Base-by-base conservation (phyloP, 2,888 invertebrate genomes). In the Leptinotarsa haldemani region DNA sequence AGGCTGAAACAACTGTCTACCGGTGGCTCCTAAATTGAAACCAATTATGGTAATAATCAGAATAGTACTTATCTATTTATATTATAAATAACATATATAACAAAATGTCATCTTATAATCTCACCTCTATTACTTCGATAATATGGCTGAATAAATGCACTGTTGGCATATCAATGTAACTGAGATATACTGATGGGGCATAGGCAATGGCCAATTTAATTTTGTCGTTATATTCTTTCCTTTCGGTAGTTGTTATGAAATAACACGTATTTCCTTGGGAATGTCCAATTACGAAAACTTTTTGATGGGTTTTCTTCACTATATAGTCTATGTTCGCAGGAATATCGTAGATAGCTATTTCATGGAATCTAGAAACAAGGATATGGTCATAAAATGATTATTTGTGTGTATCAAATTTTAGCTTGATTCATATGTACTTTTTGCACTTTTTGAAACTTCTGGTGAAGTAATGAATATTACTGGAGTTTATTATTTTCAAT, bases 311-410 rank as follows among this genome's bases (percentile, higher is more conserved):
- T 1, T 80, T 71, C 0, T 84, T 80, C 1, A 93, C 85, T 30
- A 92, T 89, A 82, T 92, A 91, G 83, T 96, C 93, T 66, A 97
- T 92, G 88, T 92, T 93, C 0, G 94, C 91, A 0, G 96, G 95
- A 52, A 97, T 83, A 86, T 97, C 97, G 77, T 89, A 90, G 71
- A 90, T 86, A 0, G 93, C 94, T 85, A 96, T 94, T 83, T 95
- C 93, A 83, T 96, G 94, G 92, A 93, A 96, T 74, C 94, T 94
- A 67, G 72, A 80, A 78, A 40, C 69, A 78, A 68, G 9, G 9
- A n/a, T 53, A n/a, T 18, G 4, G 16, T 18, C 53, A 18, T 9
- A 0, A 7, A 40, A 2, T 40, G 0, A 40, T 40, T 40, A 40
- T 40, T 40, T 0, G 30, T 40, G 30, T 40, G 2, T 40, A 2